phyloP scores from a whole-genome alignment of 2,113 vertebrate species.

The Myotis davidii region DNA sequence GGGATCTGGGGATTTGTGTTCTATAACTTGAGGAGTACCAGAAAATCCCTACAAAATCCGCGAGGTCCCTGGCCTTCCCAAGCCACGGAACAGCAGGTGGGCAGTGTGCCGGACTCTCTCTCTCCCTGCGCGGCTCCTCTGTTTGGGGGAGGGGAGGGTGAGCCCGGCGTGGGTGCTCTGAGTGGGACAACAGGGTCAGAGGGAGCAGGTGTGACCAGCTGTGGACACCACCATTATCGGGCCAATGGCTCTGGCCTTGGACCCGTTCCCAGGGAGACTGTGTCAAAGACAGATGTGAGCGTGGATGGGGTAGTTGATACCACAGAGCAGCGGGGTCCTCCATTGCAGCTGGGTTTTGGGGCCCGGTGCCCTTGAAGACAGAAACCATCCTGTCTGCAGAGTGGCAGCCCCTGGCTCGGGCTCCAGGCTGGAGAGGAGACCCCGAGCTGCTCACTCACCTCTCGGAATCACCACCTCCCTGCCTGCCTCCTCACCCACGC shows the following conservation, averaged over 20 bases:
- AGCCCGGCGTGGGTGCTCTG: not conserved
- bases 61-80: not conserved
- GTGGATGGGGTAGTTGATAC: not conserved
- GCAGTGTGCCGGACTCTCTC: fast-evolving
- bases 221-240: not conserved
- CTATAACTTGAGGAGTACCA: too few relatives aligned
- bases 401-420: not conserved
- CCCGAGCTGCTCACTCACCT: slow-evolving; percentile 83
- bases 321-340: not conserved
- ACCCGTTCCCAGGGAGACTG: not conserved
- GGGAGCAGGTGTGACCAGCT: not conserved
- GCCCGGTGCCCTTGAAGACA: not conserved
- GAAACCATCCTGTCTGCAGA: not conserved
- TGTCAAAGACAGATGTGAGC: not conserved
- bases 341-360: not conserved
- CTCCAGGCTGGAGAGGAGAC: not conserved
- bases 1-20: not conserved
- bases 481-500: slow-evolving; percentile 92
- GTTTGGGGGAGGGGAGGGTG: not conserved
- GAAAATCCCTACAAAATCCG: not conserved
- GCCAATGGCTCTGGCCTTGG: not conserved
- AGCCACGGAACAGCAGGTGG: not conserved
- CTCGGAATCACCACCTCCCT: slow-evolving; percentile 92
- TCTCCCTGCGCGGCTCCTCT: not conserved
- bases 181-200: not conserved